Percentiles rank a stretch among this genome's conserved stretches.
phyloP scores from a whole-genome alignment of 2,113 vertebrate genomes.

The Poeciliopsis retropinna region DNA sequence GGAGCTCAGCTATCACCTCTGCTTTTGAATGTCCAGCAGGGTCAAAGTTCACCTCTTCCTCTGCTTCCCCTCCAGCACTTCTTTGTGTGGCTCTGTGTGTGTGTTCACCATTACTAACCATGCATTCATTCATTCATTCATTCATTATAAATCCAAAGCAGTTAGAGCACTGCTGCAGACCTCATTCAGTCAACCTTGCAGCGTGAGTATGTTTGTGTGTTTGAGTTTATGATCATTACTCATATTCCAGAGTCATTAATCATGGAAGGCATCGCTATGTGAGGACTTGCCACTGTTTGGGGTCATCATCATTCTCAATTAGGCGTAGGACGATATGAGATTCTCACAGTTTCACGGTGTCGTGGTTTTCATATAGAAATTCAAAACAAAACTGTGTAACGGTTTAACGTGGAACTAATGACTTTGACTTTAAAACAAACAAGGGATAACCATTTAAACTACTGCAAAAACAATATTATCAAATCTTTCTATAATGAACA shows the following conservation, averaged over 20 bases:
- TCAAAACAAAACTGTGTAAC: not conserved
- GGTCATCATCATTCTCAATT: not conserved
- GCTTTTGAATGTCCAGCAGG: conserved; percentile 71
- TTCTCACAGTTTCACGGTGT: too few species aligned
- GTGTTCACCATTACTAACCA: conserved; percentile 57
- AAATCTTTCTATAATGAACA: too few species aligned
- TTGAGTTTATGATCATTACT: not conserved
- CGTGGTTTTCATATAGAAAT: too few species aligned
- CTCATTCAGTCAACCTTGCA: conserved; percentile 54
- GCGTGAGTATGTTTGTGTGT: conserved; percentile 1
- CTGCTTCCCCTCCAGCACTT: conserved; percentile 49
- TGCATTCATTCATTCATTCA: conserved; percentile 54
- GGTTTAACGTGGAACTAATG: not conserved
- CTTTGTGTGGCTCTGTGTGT: conserved; percentile 53
- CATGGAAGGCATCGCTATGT: conserved; percentile 1
- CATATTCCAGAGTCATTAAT: not conserved
- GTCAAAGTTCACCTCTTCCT: conserved; percentile 76
- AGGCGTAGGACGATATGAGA: too few species aligned
- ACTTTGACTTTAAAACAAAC: not conserved
- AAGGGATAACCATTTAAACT: not conserved
- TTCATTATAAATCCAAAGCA: conserved; percentile 59
- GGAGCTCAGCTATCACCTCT: conserved; percentile 63
- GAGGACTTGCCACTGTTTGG: not conserved
- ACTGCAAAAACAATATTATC: not conserved
- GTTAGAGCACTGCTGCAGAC: conserved; percentile 51